phyloP scores from a whole-genome alignment of 1,140 invertebrate species.

The Dendroctonus valens region DNA sequence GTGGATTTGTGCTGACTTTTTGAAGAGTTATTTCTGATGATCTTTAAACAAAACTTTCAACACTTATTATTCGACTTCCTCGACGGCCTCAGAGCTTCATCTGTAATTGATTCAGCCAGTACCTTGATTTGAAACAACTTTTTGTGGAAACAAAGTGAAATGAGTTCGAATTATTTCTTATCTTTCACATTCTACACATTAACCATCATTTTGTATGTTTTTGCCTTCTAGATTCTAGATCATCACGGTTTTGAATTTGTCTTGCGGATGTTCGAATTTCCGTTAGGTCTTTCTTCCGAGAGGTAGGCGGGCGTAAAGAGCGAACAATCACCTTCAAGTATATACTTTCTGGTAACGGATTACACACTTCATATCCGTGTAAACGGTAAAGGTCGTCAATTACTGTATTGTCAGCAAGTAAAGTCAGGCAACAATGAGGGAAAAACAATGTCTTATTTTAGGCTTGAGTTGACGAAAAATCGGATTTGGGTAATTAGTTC shows the following conservation, averaged over 20 bases:
- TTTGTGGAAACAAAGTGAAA: neutral
- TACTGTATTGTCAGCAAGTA: constrained; percentile 1
- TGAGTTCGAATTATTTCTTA: neutral
- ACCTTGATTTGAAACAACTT: neutral
- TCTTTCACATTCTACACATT: too few relatives aligned
- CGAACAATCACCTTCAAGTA: neutral
- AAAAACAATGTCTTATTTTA: constrained; percentile 6
- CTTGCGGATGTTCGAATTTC: neutral
- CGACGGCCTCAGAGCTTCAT: too few relatives aligned
- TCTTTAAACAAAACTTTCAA: too few relatives aligned
- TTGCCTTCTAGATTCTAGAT: neutral
- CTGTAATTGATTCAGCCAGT: too few relatives aligned
- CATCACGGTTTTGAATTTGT: neutral
- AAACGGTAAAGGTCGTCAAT: constrained; percentile 4
- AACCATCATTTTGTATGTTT: neutral
- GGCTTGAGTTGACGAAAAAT: neutral
- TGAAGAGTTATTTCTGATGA: too few relatives aligned
- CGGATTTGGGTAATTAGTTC: neutral
- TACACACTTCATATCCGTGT: constrained; percentile 7
- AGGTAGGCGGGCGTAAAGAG: neutral
- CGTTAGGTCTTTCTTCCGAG: neutral
- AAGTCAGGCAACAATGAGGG: neutral
- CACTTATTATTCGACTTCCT: too few relatives aligned
- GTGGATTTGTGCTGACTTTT: too few relatives aligned
- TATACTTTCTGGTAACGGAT: constrained; percentile 10